A percentile compares a stretch with the other conserved stretches of the same genome.
Evolutionary conservation across 2,797 vertebrate species (phyloP).

Genomic region (Darevskia nairensis): DNA sequence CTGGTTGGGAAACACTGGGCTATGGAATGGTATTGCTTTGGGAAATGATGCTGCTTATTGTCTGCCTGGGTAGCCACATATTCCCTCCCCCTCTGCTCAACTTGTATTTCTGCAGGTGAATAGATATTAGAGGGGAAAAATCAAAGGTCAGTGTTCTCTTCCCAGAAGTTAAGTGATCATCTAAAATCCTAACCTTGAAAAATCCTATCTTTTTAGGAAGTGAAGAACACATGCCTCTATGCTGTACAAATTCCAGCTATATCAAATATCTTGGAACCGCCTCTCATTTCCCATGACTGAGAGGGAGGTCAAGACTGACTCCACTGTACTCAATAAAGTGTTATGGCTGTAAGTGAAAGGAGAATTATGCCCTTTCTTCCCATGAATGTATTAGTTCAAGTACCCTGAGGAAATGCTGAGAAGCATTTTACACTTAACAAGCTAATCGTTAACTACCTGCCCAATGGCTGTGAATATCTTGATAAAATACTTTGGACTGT

Average conservation of each 20-base stretch:
- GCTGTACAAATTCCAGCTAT: neutral
- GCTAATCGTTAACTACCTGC: conserved; percentile 50
- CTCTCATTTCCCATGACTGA: neutral
- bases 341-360: conserved; percentile 26
- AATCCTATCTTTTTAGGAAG: neutral
- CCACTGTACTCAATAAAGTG: conserved; percentile 22
- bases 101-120: neutral
- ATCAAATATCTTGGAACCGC: neutral
- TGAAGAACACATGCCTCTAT: neutral
- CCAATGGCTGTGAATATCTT: conserved; percentile 38
- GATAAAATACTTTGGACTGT: conserved; percentile 52
- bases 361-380: conserved; percentile 44
- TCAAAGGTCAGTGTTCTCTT: neutral
- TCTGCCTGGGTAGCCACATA: neutral
- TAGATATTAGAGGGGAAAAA: neutral
- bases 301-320: conserved; percentile 17
- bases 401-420: conserved; percentile 47
- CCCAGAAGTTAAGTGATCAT: neutral
- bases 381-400: conserved; percentile 50
- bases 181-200: neutral
- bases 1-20: too few species aligned
- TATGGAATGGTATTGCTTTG: neutral
- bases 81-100: neutral
- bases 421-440: conserved; percentile 56
- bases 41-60: neutral